Evolutionary conservation across 2,888 invertebrate genomes (phyloP), one percentile per base, ranked within the genome.

Genomic region (Augochlorella aurata): DNA sequence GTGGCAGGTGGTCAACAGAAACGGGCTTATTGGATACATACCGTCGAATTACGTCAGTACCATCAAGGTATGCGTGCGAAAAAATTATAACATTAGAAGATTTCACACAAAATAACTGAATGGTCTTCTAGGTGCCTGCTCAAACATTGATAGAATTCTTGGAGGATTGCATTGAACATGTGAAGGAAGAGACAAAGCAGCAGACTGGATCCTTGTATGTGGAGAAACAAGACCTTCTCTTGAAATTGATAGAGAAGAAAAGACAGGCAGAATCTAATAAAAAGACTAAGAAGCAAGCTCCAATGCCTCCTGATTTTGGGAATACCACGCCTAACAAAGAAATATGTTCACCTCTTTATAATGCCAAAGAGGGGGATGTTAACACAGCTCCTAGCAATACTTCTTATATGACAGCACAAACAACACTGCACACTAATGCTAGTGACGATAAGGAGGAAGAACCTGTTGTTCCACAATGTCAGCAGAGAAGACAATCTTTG

Each of bases 1-100:
- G 97, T 97, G 97, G 97, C 97, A 97, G 94, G 97, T 97, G 70
- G 96, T 97, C 88, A 97, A 97, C 94, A 96, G 95, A 93, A 96
- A 95, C 92, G 97, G 97, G 89, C 96, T 97, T 93, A 95, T 97
- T 87, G 97, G 97, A 73, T 97, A 97, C 91, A 97, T 97, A 87
- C 97, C 97, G 81, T 97, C 97, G 72, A 97, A 97, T 95, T 97
- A 97, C 94, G 97, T 97, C 77, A 96, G 96, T 89, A 95, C 95
- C 90, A 95, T 97, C 90, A 96, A 97, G 95, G 97, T 97, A 92
- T 94, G 92, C 16, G 44, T 38, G 18, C n/a, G 18, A 65, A n/a
- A n/a, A n/a, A 4, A 65, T 65, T 65, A 18, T 38, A 65, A 44
- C 38, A 65, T 44, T 4, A n/a, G 12, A 44, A 44, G 10, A 5